A percentile compares a stretch with the other conserved stretches of the same genome.
phyloP scores from a whole-genome alignment of 2,113 vertebrate species.

The Ptilonorhynchus violaceus region DNA sequence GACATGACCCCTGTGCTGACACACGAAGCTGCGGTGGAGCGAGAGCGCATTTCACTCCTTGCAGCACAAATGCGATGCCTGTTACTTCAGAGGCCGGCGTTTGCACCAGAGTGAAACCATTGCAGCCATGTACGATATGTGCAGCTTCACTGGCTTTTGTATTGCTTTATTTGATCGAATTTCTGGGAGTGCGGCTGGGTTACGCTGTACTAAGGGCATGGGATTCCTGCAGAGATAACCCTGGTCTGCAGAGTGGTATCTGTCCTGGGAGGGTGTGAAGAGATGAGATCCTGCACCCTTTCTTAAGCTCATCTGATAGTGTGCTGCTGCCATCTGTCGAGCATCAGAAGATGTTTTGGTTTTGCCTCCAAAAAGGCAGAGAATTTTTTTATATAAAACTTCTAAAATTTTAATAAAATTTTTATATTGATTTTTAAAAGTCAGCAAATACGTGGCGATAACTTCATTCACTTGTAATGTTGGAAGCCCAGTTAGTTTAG shows the following conservation, averaged over 20 bases:
- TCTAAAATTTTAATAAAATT: slow-evolving; percentile 38
- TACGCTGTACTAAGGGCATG: background rate
- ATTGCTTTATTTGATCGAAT: background rate
- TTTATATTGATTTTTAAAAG: slow-evolving; percentile 27
- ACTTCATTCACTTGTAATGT: background rate
- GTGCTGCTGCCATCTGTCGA: slow-evolving; percentile 58
- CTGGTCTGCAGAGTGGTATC: background rate
- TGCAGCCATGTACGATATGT: rapidly evolving
- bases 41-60: background rate
- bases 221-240: background rate
- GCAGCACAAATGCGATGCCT: rapidly evolving
- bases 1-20: background rate
- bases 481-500: background rate
- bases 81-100: background rate
- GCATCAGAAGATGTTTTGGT: background rate
- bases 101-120: background rate
- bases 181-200: background rate
- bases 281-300: background rate
- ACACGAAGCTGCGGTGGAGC: rapidly evolving
- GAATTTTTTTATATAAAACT: background rate
- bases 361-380: slow-evolving; percentile 17
- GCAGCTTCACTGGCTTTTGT: slow-evolving; percentile 14
- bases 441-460: background rate
- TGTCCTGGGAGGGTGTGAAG: background rate
- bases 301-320: slow-evolving; percentile 8